phyloP scores from a whole-genome alignment of 2,113 vertebrate species.

The Rhizomys pruinosus region DNA sequence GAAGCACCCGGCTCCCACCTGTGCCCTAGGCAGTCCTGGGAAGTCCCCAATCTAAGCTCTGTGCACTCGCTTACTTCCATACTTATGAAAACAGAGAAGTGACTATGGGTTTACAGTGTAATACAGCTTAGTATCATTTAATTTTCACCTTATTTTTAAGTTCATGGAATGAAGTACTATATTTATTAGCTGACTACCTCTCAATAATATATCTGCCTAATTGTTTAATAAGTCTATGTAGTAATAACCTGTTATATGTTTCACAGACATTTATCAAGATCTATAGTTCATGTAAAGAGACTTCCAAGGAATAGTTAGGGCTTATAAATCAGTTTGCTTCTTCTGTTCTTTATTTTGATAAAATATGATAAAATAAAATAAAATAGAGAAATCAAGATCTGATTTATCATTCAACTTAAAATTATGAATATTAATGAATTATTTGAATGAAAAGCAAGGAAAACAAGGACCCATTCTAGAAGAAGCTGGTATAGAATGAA shows the following conservation, averaged over 20 bases:
- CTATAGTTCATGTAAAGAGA: neutral
- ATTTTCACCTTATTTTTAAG: slow-evolving; percentile 36
- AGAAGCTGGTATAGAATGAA: slow-evolving; percentile 12
- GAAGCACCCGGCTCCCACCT: no score
- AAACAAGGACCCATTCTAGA: slow-evolving; percentile 26
- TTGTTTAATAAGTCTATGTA: neutral
- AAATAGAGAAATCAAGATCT: slow-evolving; percentile 21
- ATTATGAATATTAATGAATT: neutral
- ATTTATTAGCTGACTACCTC: slow-evolving; percentile 1
- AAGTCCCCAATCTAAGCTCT: no score
- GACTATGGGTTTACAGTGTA: neutral
- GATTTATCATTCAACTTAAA: slow-evolving; percentile 37
- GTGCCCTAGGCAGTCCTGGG: no score
- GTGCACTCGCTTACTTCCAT: no score
- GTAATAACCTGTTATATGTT: neutral
- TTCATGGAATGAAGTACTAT: neutral
- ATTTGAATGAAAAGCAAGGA: slow-evolving; percentile 26
- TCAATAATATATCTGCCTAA: neutral
- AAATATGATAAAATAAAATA: neutral
- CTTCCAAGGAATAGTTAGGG: neutral
- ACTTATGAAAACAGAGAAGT: neutral
- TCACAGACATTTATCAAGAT: neutral
- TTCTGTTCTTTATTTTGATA: neutral
- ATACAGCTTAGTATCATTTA: neutral
- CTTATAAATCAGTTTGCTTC: slow-evolving; percentile 24